Evolutionary conservation across 2,797 vertebrate genomes (phyloP), one percentile per base, ranked within the genome.

Genomic region (Smutsia temminckii): DNA sequence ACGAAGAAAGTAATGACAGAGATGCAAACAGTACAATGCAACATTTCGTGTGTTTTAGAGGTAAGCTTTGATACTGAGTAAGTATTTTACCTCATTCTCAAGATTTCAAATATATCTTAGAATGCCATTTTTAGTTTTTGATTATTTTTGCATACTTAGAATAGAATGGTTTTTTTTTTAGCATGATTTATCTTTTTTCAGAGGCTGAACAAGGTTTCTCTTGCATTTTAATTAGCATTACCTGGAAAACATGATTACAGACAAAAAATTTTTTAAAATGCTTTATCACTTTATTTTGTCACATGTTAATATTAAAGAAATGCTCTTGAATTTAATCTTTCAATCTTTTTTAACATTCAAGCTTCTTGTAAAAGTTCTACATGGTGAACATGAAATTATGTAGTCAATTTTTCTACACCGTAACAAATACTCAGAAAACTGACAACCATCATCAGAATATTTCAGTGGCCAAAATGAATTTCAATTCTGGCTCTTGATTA

Each of bases 61-160:
- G 40, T 53, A 83, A 89, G 16, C 46, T 21, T 32, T 92, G 20
- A 27, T 69, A 23, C 29, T 88, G 13, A 75, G 42, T 63, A 81
- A 75, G 3, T 74, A 37, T 63, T 95, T 95, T 91, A 51, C 12
- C 0, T 81, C 37, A 64, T 68, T 17, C 16, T 83, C n/a, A 78
- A 46, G 29, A 59, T 90, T 94, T 89, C 3, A 68, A 27, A 69
- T 79, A 46, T n/a, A 81, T 77, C 51, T 85, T 66, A 74, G 91
- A 93, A 25, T 59, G 13, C 2, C 2, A 42, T 42, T 74, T 84
- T 83, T 66, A 74, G 17, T 85, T 95, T 78, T 40, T 79, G 40
- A 84, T 87, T 87, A 61, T 80, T 92, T 96, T 89, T 66, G 5
- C 23, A 32, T 86, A 69, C 16, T 59, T 85, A 57, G 16, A 88